Base-by-base conservation (phyloP, 2,797 vertebrate species). In the Cossypha heuglini region DNA sequence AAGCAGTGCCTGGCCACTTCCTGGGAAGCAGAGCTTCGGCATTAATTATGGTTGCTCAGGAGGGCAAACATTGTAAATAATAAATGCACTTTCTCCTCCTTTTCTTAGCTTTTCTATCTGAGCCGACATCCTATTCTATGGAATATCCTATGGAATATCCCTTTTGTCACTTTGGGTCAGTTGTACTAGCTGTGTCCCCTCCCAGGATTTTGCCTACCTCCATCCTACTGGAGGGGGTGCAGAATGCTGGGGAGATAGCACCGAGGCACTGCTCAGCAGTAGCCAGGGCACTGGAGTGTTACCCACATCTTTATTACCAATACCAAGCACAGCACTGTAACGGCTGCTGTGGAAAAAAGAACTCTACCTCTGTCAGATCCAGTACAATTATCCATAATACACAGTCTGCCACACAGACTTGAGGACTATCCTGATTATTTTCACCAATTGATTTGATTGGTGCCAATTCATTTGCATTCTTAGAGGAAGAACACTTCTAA, bases 261-360 rank as follows among this genome's bases (percentile, higher is more conserved):
- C 11, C 17, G 37, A 6, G 20, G 13, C 0, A 0, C 18, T 61
- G 18, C 48, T 62, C 40, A 61, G 21, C 31, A 42, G 55, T 2
- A 42, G 9, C 26, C 35, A 31, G 61, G 21, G 10, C 26, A 12
- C 18, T 17, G 16, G 6, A 7, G 16, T 8, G 10, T 37, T 20
- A 21, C 6, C 37, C 33, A 21, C n/a, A 29, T 8, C 37, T 29
- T 49, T 82, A n/a, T 19, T 26, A 76, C 17, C 22, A 18, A 21
- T 21, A 16, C 13, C 43, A 21, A 80, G 21, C 46, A 31, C 49
- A 63, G 15, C 49, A 20, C 26, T 29, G 16, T 57, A 11, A 69
- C 24, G 37, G 10, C 20, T 69, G 11, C 37, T 69, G 28, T 43
- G 28, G 7, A 3, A 25, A 82, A 75, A 49, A 7, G 5, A 49